These are phyloP conservation scores for Caranx melampygus DNA, from an alignment of 2,113 vertebrate species.

Conservation along the genomic window DNA sequence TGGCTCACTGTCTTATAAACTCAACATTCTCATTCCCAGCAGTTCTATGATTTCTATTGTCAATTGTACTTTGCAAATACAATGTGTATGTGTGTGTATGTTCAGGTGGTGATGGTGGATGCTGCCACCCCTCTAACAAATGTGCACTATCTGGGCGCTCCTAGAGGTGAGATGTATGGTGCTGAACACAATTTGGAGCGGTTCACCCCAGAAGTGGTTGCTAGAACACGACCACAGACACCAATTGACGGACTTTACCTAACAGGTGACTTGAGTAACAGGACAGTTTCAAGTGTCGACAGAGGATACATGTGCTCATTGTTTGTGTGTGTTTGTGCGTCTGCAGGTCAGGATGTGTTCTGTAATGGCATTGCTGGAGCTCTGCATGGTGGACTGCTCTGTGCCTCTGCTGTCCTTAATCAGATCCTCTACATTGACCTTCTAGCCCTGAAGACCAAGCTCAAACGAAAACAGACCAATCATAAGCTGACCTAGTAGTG, in stretches of 20 bases:
- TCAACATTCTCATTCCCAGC: too few species aligned
- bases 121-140: slow-evolving; percentile 85
- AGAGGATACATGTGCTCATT: not conserved
- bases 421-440: slow-evolving; percentile 87
- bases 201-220: slow-evolving; percentile 79
- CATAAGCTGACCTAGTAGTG: not conserved
- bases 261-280: slow-evolving; percentile 71
- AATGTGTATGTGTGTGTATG: not conserved
- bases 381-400: slow-evolving; percentile 85
- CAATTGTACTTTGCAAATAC: too few species aligned
- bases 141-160: slow-evolving; percentile 83
- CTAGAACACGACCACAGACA: slow-evolving; percentile 77
- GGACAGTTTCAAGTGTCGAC: not conserved
- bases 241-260: slow-evolving; percentile 83
- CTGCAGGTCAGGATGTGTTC: slow-evolving; percentile 86
- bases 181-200: slow-evolving; percentile 83
- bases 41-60: too few species aligned
- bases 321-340: slow-evolving; percentile 16
- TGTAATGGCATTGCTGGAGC: slow-evolving; percentile 87
- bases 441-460: slow-evolving; percentile 80
- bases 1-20: too few species aligned
- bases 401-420: slow-evolving; percentile 82
- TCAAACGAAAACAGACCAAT: slow-evolving; percentile 68
- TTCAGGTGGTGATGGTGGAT: slow-evolving; percentile 85
- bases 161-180: slow-evolving; percentile 84